Conservation (phyloP, 2,797 vertebrate species). For the Bufotes viridis region DNA sequence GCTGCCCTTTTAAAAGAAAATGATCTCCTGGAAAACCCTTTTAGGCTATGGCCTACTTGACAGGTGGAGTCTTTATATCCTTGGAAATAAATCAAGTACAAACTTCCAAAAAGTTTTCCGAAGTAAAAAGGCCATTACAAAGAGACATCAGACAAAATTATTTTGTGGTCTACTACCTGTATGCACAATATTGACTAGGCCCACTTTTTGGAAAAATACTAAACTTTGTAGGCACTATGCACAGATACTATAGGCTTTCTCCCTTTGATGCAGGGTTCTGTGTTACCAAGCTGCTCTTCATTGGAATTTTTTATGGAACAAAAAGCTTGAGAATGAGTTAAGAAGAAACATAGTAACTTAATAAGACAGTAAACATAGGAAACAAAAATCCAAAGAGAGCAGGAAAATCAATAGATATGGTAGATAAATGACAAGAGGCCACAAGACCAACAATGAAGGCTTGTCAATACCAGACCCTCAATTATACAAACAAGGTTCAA, state of each 20-base stretch:
- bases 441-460: conserved; percentile 12
- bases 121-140: too few species aligned
- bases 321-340: conserved; percentile 1
- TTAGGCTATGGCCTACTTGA: too few species aligned
- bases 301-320: background rate
- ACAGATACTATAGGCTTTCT: too few species aligned
- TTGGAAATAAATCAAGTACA: too few species aligned
- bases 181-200: background rate
- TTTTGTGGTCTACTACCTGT: background rate
- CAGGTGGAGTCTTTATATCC: too few species aligned
- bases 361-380: conserved; percentile 30
- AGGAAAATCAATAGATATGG: conserved; percentile 27
- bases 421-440: conserved; percentile 18
- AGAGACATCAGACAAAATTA: too few species aligned
- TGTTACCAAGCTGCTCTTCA: background rate
- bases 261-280: too few species aligned
- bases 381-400: conserved; percentile 1
- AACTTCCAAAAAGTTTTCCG: too few species aligned
- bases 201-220: too few species aligned
- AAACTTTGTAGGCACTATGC: background rate
- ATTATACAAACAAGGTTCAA: background rate
- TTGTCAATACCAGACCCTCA: conserved; percentile 1
- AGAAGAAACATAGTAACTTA: conserved; percentile 2
- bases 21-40: too few species aligned
- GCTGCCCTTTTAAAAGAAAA: too few species aligned